Evolutionary conservation across 2,797 vertebrate species (phyloP).

Genomic region (Vireo griseus): DNA sequence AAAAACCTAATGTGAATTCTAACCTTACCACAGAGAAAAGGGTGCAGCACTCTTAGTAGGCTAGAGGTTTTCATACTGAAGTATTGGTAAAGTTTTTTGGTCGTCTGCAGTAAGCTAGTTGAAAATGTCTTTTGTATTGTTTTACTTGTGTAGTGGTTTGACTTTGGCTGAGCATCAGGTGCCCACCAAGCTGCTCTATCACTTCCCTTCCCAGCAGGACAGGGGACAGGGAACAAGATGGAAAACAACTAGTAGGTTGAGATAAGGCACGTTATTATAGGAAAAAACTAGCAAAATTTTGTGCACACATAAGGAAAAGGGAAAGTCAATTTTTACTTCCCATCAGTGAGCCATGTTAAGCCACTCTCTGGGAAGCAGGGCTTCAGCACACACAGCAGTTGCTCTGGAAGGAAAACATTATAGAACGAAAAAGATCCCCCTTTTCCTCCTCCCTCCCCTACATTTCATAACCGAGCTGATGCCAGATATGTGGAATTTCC

Average conservation of each 20-base stretch:
- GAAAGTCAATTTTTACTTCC: not conserved
- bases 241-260: not conserved
- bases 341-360: fast-evolving
- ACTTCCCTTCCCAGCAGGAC: not conserved
- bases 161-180: not conserved
- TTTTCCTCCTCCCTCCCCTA: fast-evolving
- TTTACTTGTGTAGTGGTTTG: not conserved
- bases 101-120: not conserved
- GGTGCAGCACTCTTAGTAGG: not conserved
- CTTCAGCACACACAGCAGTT: too few species aligned
- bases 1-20: not conserved
- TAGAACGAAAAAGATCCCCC: not conserved
- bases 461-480: not conserved
- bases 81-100: not conserved
- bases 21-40: not conserved
- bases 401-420: not conserved
- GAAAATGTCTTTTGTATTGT: not conserved
- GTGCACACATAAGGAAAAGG: too few species aligned
- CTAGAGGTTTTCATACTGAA: not conserved
- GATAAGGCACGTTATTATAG: not conserved
- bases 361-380: not conserved
- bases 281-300: not conserved
- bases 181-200: not conserved
- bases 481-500: not conserved
- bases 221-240: not conserved